Evolutionary conservation across 2,797 vertebrate species (phyloP), one percentile per base, ranked within the genome.

Genomic region (Sebastes taczanowskii): DNA sequence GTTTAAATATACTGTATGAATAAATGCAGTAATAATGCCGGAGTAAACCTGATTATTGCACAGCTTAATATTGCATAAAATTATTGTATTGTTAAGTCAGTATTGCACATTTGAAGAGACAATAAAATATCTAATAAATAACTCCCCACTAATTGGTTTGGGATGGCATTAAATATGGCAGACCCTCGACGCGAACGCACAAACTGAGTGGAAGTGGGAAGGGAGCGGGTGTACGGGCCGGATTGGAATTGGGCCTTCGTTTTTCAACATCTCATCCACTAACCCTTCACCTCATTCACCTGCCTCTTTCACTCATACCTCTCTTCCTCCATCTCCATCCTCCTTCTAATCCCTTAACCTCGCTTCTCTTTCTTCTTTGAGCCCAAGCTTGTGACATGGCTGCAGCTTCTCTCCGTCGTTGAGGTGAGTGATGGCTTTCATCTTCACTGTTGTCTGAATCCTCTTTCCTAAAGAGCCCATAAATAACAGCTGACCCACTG

Each of bases 361-460:
- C 0, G 7, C 30, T 73, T 76, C 60, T 64, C 59, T 78, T 60
- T 84, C 34, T 77, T 73, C 80, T 68, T 20, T 74, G 30, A 79
- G 74, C 68, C 71, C 67, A 71, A 63, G 61, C 63, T 80, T 55
- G 66, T 77, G 81, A 77, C 72, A 79, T 6, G 76, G 64, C 14
- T 32, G 22, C 30, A 66, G 38, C 77, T 67, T 87, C 77, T 81
- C 61, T 70, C 79, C 77, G 68, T 84, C 61, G 2, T 79, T 32
- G 68, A 59, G 64, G 71, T 89, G 91, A 93, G 18, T 89, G 91
- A 92, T 91, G 86, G 74, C 56, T 92, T 42, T 92, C 80, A 91
- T 94, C 85, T 67, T 76, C 71, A 68, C 61, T 42, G 74, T 77
- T 79, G 85, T 88, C 82, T 78, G 59, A 74, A 80, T 74, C 71